These are phyloP conservation scores for Stictocephala bisonia DNA, from an alignment of 2,888 invertebrate species.

Conservation along the genomic window DNA sequence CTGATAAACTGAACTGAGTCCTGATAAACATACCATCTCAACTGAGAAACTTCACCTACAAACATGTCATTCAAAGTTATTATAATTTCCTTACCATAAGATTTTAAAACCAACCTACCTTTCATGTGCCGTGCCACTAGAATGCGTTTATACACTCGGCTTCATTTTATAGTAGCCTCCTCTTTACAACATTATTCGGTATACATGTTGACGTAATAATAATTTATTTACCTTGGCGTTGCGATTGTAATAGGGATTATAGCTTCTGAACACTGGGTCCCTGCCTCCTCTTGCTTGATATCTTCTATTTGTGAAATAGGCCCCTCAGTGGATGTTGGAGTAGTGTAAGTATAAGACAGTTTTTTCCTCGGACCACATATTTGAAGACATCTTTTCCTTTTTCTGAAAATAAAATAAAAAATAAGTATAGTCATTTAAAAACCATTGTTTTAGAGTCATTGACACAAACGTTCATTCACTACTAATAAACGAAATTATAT, in stretches of 20 bases:
- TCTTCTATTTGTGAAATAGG: slow-evolving; percentile 10
- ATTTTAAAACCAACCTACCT: slow-evolving; percentile 20
- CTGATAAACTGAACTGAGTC: too few species aligned
- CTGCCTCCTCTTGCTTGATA: slow-evolving; percentile 3
- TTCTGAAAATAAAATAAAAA: neutral
- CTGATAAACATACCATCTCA: slow-evolving; percentile 13
- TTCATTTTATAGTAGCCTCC: slow-evolving; percentile 8
- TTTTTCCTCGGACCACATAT: neutral
- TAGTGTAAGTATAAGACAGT: slow-evolving; percentile 6
- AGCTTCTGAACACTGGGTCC: neutral
- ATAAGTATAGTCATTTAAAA: neutral
- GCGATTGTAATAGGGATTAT: slow-evolving; percentile 6
- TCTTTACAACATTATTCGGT: slow-evolving; percentile 10
- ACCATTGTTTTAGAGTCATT: slow-evolving; percentile 6
- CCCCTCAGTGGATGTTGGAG: slow-evolving; percentile 4
- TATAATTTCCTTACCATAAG: slow-evolving; percentile 4
- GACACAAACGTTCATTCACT: slow-evolving; percentile 5
- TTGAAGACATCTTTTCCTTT: neutral
- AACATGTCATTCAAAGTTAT: slow-evolving; percentile 6
- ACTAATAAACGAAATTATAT: neutral
- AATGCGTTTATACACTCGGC: slow-evolving; percentile 9
- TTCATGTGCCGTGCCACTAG: slow-evolving; percentile 7
- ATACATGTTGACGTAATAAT: too few species aligned
- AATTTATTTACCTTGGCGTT: too few species aligned
- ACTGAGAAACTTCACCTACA: slow-evolving; percentile 9